Base-by-base conservation (phyloP, 2,797 vertebrate genomes). In the Paedocypris micromegethes region DNA sequence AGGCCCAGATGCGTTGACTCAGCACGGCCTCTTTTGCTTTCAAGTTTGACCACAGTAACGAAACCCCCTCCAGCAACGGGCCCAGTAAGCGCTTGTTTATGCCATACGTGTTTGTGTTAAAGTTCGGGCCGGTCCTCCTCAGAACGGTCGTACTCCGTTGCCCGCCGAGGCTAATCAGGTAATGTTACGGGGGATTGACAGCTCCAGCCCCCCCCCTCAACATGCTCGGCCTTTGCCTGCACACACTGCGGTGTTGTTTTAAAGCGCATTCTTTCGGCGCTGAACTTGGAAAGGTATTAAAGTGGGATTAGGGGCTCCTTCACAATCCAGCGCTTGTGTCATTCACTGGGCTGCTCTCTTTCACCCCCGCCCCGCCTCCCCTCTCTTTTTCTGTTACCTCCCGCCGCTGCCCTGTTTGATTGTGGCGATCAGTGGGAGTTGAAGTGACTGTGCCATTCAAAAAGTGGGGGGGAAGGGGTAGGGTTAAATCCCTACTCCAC, bases 261-360 rank as follows among this genome's bases (percentile, higher is more conserved):
- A 93, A 92, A 93, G 91, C 88, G 90, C 89, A 90, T 92, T 91
- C 89, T 93, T 93, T 88, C 89, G 88, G 86, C 87, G 89, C 92
- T 90, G 92, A 93, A 93, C 93, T 93, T 94, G 92, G 91, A 92
- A 93, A 92, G 90, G 92, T 93, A 94, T 95, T 95, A 94, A 94
- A 94, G 92, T 91, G 88, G 92, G 92, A 95, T 94, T 94, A 94
- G 92, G 62, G 74, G 87, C 85, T 90, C 89, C 89, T 92, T 89
- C 88, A 93, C 92, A 93, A 92, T 92, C 90, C 89, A 81, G 85
- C 87, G 90, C 90, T 92, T 92, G 92, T 92, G 91, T 93, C 92
- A 92, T 92, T 92, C 91, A 82, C 83, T 91, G 89, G 88, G 88
- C 84, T 66, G 84, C 88, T 85, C 85, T 88, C 86, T 87, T 86